These are phyloP conservation scores for Petromus typicus DNA, from an alignment of 2,113 vertebrate genomes.

Conservation along the genomic window DNA sequence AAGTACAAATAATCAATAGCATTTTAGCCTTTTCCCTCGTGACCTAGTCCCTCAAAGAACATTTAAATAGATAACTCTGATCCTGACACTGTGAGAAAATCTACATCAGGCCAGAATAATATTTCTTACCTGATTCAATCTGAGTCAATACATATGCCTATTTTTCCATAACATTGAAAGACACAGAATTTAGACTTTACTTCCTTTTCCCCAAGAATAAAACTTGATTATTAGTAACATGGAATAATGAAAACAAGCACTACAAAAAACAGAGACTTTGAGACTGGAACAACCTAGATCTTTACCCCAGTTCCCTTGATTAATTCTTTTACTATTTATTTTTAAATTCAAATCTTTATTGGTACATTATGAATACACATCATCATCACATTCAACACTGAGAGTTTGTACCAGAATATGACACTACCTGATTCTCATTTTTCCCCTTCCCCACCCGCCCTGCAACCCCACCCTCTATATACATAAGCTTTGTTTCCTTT, in stretches of 20 bases:
- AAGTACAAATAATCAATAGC: conserved; percentile 26
- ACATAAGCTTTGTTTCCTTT: too few species aligned
- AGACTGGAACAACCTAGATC: not conserved
- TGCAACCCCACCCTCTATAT: too few species aligned
- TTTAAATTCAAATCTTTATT: too few species aligned
- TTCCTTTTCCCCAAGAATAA: not conserved
- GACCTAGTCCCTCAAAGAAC: conserved; percentile 1
- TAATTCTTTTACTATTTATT: too few species aligned
- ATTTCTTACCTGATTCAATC: not conserved
- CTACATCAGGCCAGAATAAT: not conserved
- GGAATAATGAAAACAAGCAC: not conserved
- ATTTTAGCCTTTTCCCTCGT: conserved; percentile 17
- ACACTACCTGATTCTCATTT: too few species aligned
- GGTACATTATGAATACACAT: too few species aligned
- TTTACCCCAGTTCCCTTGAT: not conserved
- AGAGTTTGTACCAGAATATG: too few species aligned
- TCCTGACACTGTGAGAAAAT: not conserved
- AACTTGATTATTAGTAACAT: not conserved
- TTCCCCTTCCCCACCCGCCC: too few species aligned
- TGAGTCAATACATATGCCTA: not conserved
- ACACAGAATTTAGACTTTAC: not conserved
- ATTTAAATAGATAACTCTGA: conserved; percentile 1
- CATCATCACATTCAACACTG: too few species aligned
- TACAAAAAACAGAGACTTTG: not conserved
- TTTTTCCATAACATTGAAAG: not conserved